Evolutionary conservation across 2,888 invertebrate genomes (phyloP).

Genomic region (Chesias legatella): DNA sequence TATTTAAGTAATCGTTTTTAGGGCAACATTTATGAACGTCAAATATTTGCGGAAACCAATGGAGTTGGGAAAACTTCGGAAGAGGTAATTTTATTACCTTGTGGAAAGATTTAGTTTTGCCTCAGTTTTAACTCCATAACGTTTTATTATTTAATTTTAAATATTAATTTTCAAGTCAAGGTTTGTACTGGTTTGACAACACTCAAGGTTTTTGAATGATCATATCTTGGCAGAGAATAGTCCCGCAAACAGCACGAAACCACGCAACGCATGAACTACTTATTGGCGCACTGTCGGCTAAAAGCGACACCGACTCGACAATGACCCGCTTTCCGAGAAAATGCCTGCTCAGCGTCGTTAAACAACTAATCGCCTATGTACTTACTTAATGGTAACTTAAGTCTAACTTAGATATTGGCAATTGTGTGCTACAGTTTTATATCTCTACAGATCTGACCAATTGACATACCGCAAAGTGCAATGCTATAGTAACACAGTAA

Average conservation of each 20-base stretch:
- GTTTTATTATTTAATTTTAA: too few species aligned
- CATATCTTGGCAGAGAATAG: too few species aligned
- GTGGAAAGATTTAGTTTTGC: too few species aligned
- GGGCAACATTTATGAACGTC: too few species aligned
- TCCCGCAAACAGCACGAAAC: not conserved
- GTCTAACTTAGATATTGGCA: slow-evolving; percentile 9
- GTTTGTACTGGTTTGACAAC: too few species aligned
- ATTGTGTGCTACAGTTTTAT: slow-evolving; percentile 6
- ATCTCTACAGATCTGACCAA: slow-evolving; percentile 7
- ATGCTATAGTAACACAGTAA: slow-evolving; percentile 21
- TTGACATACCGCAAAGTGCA: slow-evolving; percentile 19
- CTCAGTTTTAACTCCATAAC: too few species aligned
- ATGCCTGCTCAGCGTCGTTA: not conserved
- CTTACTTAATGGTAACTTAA: not conserved
- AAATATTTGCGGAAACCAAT: too few species aligned
- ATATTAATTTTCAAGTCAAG: too few species aligned
- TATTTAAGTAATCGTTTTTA: too few species aligned
- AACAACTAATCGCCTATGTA: not conserved
- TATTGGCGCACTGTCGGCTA: slow-evolving; percentile 5
- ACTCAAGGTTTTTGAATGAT: too few species aligned
- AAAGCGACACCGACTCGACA: slow-evolving; percentile 3
- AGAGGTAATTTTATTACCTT: too few species aligned
- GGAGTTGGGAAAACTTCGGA: too few species aligned
- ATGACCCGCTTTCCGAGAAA: slow-evolving; percentile 7
- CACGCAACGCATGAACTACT: not conserved